A percentile compares a stretch with the other conserved stretches of the same genome.
phyloP scores from a whole-genome alignment of 2,888 invertebrate species.

The Diabrotica balteata region DNA sequence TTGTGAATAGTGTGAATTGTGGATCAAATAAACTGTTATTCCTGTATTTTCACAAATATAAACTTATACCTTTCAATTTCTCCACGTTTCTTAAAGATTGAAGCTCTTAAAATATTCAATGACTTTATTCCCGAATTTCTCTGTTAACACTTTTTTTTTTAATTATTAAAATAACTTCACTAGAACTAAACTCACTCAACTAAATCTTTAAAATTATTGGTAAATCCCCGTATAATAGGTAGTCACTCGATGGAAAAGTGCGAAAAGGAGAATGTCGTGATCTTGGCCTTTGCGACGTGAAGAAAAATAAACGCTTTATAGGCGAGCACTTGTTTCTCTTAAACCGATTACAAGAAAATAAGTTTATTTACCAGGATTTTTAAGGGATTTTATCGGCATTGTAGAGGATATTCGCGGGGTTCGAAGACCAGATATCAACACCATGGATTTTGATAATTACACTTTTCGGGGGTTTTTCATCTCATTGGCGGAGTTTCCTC shows the following conservation, averaged over 20 bases:
- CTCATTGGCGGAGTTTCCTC: neutral
- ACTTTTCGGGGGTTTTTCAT: neutral
- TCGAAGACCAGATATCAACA: slow-evolving; percentile 11
- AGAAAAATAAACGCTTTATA: slow-evolving; percentile 26
- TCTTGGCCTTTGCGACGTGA: slow-evolving; percentile 17
- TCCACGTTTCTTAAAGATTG: too few relatives aligned
- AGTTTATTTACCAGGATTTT: slow-evolving; percentile 46
- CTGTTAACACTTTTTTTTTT: too few relatives aligned
- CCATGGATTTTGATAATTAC: slow-evolving; percentile 7
- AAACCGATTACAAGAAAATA: slow-evolving; percentile 50
- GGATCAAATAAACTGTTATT: too few relatives aligned
- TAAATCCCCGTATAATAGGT: too few relatives aligned
- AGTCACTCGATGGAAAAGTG: neutral
- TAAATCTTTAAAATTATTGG: too few relatives aligned
- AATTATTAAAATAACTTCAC: too few relatives aligned
- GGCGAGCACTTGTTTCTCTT: slow-evolving; percentile 46
- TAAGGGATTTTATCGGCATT: slow-evolving; percentile 39
- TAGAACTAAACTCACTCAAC: too few relatives aligned
- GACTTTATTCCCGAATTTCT: too few relatives aligned
- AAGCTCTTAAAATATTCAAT: too few relatives aligned
- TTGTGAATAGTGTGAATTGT: too few relatives aligned
- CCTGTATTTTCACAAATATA: too few relatives aligned
- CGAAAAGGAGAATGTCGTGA: neutral
- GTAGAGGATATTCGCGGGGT: slow-evolving; percentile 16
- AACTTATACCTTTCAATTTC: too few relatives aligned